Conservation (phyloP, 2,113 vertebrate genomes). For the Empidonax traillii region DNA sequence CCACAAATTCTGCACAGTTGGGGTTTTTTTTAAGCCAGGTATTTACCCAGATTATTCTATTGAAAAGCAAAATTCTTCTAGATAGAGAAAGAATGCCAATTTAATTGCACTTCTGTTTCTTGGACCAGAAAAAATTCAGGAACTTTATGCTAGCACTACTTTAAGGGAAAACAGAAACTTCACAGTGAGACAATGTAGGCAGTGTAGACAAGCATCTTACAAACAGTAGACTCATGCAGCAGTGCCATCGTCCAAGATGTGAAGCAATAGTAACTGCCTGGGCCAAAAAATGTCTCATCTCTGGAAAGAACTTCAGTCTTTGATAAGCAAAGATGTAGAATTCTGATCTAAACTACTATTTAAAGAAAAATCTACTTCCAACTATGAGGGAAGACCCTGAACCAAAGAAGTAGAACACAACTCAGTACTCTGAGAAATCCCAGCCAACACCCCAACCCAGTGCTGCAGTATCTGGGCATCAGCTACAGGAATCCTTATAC, state of each 20-base stretch:
- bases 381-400: not conserved
- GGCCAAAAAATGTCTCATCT: not conserved
- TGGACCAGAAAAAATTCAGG: not conserved
- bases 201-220: not conserved
- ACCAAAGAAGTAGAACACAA: not conserved
- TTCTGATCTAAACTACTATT: not conserved
- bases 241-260: not conserved
- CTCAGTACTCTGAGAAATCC: accelerated
- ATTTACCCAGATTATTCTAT: not conserved
- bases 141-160: not conserved
- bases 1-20: not conserved
- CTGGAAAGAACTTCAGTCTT: not conserved
- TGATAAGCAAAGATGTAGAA: too few relatives aligned
- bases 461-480: not conserved
- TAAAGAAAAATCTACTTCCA: not conserved
- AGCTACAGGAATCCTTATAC: not conserved
- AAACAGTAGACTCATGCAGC: not conserved
- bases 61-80: not conserved
- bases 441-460: not conserved
- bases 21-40: not conserved
- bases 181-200: not conserved
- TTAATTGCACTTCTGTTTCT: not conserved
- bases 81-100: not conserved
- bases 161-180: not conserved
- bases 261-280: not conserved